These are phyloP conservation scores for Callopanchax toddi DNA, from an alignment of 2,113 vertebrate species.

Conservation along the genomic window DNA sequence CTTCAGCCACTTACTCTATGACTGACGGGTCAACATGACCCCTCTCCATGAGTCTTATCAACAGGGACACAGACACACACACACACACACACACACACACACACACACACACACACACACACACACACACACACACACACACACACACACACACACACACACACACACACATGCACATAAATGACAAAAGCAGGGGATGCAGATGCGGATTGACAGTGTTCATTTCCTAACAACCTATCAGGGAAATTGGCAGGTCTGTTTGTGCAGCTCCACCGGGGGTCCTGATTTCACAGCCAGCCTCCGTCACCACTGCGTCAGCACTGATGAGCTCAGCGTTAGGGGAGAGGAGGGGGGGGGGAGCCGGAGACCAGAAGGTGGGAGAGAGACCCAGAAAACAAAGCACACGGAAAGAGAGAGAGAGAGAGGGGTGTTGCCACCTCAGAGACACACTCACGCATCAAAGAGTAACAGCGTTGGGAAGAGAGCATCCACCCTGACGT, in stretches of 20 bases:
- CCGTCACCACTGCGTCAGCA: constrained; percentile 95
- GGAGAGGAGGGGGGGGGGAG: background rate
- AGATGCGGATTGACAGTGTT: background rate
- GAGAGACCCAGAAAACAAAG: constrained; percentile 2
- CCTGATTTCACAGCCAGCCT: constrained; percentile 85
- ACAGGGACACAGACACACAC: too few species aligned
- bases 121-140: too few species aligned
- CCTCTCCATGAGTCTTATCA: background rate
- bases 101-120: too few species aligned
- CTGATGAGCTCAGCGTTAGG: constrained; percentile 65
- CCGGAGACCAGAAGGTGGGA: background rate
- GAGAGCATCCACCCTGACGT: constrained; percentile 49
- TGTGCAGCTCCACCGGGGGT: constrained; percentile 65
- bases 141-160: background rate
- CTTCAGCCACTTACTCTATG: background rate
- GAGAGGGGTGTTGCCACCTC: constrained; percentile 66
- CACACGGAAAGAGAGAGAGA: constrained; percentile 1
- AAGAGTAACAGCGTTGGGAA: constrained; percentile 43
- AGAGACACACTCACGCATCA: constrained; percentile 63
- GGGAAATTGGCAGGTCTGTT: constrained; percentile 66
- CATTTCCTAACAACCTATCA: constrained; percentile 31
- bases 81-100: too few species aligned
- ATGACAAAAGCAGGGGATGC: background rate
- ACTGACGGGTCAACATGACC: background rate
- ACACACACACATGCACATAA: background rate